Base-by-base conservation (phyloP, 2,888 invertebrate genomes). In the Clepsis dumicolana region DNA sequence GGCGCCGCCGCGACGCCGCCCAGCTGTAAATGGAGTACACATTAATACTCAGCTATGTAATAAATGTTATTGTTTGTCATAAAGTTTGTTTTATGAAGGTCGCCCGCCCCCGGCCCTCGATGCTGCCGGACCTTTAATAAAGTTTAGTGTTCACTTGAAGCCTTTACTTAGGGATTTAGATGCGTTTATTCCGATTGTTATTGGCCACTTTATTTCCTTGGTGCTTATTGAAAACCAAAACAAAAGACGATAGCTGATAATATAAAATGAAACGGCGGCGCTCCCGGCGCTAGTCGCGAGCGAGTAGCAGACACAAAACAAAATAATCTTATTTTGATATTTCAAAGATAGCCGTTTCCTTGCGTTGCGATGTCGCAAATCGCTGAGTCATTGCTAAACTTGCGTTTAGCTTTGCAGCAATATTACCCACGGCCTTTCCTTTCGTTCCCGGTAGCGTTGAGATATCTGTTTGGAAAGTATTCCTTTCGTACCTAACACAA, bases 31-130 rank as follows among this genome's bases (percentile, higher is more conserved):
- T 88, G 86, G 84, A 88, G 81, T 86, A 80, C 84, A 84, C 88
- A 89, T 90, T 91, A 91, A 92, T 91, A 89, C 86, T 83, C 85
- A 83, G 90, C 89, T 89, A 89, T 87, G 89, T 87, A 88, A 91
- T 92, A 90, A 91, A 91, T 91, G 91, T 91, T 92, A 91, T 92
- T 91, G 91, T 91, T 90, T 88, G 89, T 86, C 89, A 89, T 91
- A 91, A 91, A 93, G 80, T 88, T 90, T 86, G 87, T 89, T 91
- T 91, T 91, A 91, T 91, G 85, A 86, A 87, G 90, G 90, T 87
- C 86, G 82, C 75, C 81, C 82, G 75, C 81, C 77, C 81, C 81
- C 82, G 78, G 80, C 81, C 82, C 82, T 80, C 80, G 79, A 81
- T 79, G 82, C 74, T 80, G 77, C 80, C 80, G 83, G 85, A 85